Percentiles rank a stretch among this genome's conserved stretches.
Evolutionary conservation across 2,888 invertebrate species (phyloP).

Genomic region (Sinohyriopsis cumingii): DNA sequence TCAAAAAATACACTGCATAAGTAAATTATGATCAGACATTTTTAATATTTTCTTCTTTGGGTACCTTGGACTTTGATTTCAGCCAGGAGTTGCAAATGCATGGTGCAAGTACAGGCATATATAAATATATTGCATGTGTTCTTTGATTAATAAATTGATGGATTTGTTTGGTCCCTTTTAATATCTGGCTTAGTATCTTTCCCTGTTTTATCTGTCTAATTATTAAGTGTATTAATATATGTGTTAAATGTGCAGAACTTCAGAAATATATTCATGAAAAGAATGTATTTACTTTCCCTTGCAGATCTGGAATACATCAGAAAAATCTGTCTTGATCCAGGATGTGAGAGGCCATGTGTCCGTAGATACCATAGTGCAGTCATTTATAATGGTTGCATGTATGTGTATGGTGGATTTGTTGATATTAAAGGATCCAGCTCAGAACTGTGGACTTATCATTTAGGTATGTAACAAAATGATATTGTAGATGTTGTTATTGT

Average conservation of each 20-base stretch:
- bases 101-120: too few relatives aligned
- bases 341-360: conserved; percentile 44
- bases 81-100: too few relatives aligned
- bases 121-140: too few relatives aligned
- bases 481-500: not conserved
- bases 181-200: too few relatives aligned
- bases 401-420: conserved; percentile 90
- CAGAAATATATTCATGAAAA: not conserved
- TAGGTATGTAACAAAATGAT: conserved; percentile 76
- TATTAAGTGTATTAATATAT: too few relatives aligned
- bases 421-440: conserved; percentile 87
- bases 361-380: conserved; percentile 88
- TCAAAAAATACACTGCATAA: too few relatives aligned
- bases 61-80: too few relatives aligned
- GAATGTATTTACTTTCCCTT: conserved; percentile 2
- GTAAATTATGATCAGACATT: too few relatives aligned
- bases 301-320: conserved; percentile 51
- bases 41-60: too few relatives aligned
- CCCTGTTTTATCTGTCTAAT: too few relatives aligned
- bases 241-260: not conserved
- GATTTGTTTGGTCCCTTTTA: too few relatives aligned
- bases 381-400: conserved; percentile 84
- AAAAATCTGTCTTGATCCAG: conserved; percentile 38
- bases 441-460: conserved; percentile 90
- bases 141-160: too few relatives aligned